Base-by-base conservation (phyloP, 1,140 invertebrate species). In the Plutomurus gul region DNA sequence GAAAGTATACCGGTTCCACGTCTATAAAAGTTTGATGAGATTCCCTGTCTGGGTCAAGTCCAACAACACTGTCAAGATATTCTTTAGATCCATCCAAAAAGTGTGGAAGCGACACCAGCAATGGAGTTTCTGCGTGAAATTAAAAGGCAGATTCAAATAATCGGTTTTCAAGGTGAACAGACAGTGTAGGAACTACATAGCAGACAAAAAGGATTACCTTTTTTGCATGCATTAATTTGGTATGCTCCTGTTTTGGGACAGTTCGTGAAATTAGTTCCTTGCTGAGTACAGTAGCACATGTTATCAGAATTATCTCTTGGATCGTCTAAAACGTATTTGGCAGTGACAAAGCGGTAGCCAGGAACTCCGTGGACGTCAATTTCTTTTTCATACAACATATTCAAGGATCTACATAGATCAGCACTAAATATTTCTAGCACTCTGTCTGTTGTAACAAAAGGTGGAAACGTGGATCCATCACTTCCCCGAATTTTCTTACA, bases 21-120 rank as follows among this genome's bases (percentile, higher is more conserved):
- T 75, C 76, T 36, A 81, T 70, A 46, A 75, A 78, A 16, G 80
- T 78, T 76, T 72, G 33, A 76, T 81, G 80, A 5, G 20, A 8
- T 13, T 78, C 71, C 43, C 36, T 8, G n/a, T 13, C 36, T 16
- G 80, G 76, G 4, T 47, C 20, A 13, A 78, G 47, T 7, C 80
- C 80, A 39, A 47, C 49, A 30, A 51, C 18, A 4, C 40, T 25
- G n/a, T 78, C 43, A 4, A 75, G 27, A 25, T 78, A 73, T 40
- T 75, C 71, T 3, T 43, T 18, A 36, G 40, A 10, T 11, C 40
- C 76, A 25, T 78, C 72, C 22, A 78, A 39, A 56, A 78, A 81
- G 18, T 81, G 80, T 2, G 80, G 80, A 18, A 51, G 39, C 0
- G 80, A 81, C 75, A 81, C 77, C 11, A 76, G 22, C 0, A 81